Evolutionary conservation across 2,888 invertebrate species (phyloP), one percentile per base, ranked within the genome.

Genomic region (Chrysotoxum bicinctum): DNA sequence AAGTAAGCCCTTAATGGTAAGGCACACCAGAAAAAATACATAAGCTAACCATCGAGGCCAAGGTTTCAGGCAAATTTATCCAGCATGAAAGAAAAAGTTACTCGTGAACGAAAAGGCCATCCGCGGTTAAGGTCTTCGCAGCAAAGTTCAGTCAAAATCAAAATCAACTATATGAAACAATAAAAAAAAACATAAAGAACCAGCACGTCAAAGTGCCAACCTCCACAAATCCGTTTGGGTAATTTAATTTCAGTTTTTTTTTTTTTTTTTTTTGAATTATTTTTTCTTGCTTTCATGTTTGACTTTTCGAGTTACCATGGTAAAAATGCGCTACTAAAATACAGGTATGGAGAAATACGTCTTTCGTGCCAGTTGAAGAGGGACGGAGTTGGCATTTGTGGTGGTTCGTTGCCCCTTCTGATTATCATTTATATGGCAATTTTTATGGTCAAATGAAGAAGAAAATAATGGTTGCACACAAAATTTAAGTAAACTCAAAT

Each of bases 11-110:
- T 43, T 3, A 62, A 23, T 21, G 35, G 21, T 14, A 21, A 1
- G 35, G 37, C 21, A 19, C 6, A 23, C 26, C 12, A 64, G 19
- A 30, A 58, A 45, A 7, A 23, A 52, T 30, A 30, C 62, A 26
- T 54, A 21, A 43, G 5, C 26, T 45, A 43, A 73, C 83, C 79
- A 83, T 83, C 83, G 83, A 79, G 83, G 83, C 83, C 83, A 83
- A 83, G 83, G 83, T 74, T 83, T 81, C 48, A 37, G 73, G 78
- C 62, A 74, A n/a, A 56, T 68, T 62, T 74, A 79, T 66, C 73
- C 79, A 74, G 40, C 56, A 66, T 66, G 19, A 68, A 40, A 68
- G n/a, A 43, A 40, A 58, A 79, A 66, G 48, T 66, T 50, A 23
- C 32, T 50, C 32, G 16, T 48, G 2, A 70, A 73, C 19, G 54